Evolutionary conservation across 1,140 invertebrate species (phyloP), one percentile per base, ranked within the genome.

Genomic region (Panonychus citri): DNA sequence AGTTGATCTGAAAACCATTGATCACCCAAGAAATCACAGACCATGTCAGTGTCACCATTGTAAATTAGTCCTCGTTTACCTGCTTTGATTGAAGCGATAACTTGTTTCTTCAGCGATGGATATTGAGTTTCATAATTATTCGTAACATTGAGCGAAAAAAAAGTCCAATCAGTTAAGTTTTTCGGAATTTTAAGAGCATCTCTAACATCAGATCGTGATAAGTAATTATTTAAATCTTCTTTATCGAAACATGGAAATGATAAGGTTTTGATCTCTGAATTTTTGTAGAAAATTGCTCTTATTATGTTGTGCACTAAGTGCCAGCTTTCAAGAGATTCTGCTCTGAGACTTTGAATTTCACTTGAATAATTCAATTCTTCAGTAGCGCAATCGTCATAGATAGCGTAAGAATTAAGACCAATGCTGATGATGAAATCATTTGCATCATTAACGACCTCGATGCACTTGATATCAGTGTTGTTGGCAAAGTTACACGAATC

Each of bases 11-110:
- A 65, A 64, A 75, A 75, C 72, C 72, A 74, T 62, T 74, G 66
- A 61, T 73, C 71, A 39, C 71, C 72, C 1, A 75, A 63, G 58
- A 73, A 76, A 61, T 76, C 76, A 64, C 75, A 77, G 1, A 71
- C 73, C 73, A 75, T 73, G 60, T 77, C 75, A 27, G 73, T 67
- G 64, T 76, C 75, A 13, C 75, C 75, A 63, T 76, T 76, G 64
- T 77, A 76, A 13, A 76, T 64, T 27, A 76, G 57, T 25, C 69
- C 66, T 43, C 69, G 65, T 62, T 69, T 63, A 15, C 66, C 64
- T 46, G 59, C 53, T 61, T 54, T 13, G 37, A 62, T 43, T 24
- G 63, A 43, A 60, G 66, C 39, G 60, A 53, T 55, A 62, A 71
- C 42, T 52, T 68, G 67, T 12, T 61, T 48, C 48, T 49, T 63